Evolutionary conservation across 2,113 vertebrate species (phyloP).

Genomic region (Tringa solitaria): DNA sequence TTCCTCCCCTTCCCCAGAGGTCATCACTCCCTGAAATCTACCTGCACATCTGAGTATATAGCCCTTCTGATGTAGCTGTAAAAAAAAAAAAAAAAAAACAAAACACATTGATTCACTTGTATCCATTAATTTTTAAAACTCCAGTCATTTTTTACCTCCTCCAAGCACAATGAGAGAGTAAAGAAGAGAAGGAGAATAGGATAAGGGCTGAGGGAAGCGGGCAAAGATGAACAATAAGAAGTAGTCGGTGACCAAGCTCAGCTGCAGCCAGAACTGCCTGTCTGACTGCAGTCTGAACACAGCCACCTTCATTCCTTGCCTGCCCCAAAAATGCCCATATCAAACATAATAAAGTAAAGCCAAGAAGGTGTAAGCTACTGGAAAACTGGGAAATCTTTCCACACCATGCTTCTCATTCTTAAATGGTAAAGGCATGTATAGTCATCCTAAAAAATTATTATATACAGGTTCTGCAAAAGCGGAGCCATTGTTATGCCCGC

Average conservation of each 20-base stretch:
- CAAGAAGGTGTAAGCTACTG: not conserved
- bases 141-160: not conserved
- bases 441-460: not conserved
- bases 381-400: not conserved
- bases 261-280: not conserved
- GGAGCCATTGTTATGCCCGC: not conserved
- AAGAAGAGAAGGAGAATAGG: not conserved
- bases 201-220: not conserved
- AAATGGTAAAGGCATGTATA: not conserved
- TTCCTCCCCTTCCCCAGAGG: not conserved
- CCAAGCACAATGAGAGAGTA: not conserved
- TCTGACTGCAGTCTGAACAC: not conserved
- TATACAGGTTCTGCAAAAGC: not conserved
- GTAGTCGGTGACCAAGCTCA: not conserved
- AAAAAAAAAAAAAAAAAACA: not conserved
- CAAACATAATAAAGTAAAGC: not conserved
- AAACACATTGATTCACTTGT: not conserved
- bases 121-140: not conserved
- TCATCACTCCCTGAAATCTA: not conserved
- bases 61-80: not conserved
- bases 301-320: not conserved
- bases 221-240: not conserved
- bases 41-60: not conserved
- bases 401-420: not conserved
- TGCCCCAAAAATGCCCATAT: not conserved